A percentile compares a stretch with the other conserved stretches of the same genome.
Evolutionary conservation across 1,140 invertebrate genomes (phyloP).

Genomic region (Leptinotarsa texana): DNA sequence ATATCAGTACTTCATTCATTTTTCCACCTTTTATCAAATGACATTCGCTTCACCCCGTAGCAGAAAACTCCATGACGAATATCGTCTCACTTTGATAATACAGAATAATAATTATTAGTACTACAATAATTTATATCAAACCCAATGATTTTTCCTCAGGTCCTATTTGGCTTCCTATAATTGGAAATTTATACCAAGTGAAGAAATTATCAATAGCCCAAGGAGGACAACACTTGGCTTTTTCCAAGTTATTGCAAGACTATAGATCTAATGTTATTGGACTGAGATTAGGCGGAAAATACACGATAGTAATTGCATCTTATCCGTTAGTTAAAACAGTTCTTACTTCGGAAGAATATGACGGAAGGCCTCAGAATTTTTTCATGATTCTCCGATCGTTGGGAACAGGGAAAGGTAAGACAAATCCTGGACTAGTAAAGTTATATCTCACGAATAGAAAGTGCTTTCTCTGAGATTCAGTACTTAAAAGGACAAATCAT

Average conservation of each 20-base stretch:
- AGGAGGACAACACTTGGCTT: constrained; percentile 48
- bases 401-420: constrained; percentile 66
- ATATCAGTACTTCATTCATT: no score
- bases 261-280: constrained; percentile 48
- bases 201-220: constrained; percentile 29
- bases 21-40: no score
- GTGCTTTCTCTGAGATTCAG: no score
- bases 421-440: neutral
- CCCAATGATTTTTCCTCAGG: constrained; percentile 35
- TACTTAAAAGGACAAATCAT: no score
- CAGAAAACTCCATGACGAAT: no score
- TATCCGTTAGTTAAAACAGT: constrained; percentile 65
- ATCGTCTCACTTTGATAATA: no score
- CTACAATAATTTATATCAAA: neutral
- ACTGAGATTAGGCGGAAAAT: constrained; percentile 60
- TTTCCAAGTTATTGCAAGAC: constrained; percentile 41
- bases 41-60: no score
- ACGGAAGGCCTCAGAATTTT: constrained; percentile 71
- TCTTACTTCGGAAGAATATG: constrained; percentile 65
- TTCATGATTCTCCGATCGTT: constrained; percentile 67
- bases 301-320: constrained; percentile 66
- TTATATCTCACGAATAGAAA: neutral
- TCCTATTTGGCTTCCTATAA: constrained; percentile 47
- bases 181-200: constrained; percentile 45
- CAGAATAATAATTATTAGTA: no score